Base-by-base conservation (phyloP, 2,797 vertebrate species). In the Neosilurus mollespiculum region DNA sequence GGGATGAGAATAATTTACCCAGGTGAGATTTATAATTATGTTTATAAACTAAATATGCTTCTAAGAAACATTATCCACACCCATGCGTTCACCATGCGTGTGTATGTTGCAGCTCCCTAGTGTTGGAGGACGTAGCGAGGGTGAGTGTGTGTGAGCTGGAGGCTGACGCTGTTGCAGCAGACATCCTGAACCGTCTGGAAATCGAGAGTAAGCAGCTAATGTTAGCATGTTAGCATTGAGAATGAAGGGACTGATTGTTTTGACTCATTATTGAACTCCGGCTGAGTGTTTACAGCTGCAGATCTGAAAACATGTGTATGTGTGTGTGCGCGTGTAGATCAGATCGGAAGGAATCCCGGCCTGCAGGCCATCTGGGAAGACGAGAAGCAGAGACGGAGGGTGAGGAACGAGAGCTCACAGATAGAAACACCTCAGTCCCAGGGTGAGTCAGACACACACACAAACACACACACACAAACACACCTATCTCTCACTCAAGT, bases 301-400 rank as follows among this genome's bases (percentile, higher is more conserved):
- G 30, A 18, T 43, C 43, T 43, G 43, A 5, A 43, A 8, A 43
- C 8, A 6, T 43, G 43, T 43, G 43, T 43, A 7, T 81, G 64
- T 64, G 78, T 82, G 76, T 51, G 78, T 77, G 61, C 85, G 75
- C 85, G 89, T 94, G 83, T 90, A 99, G 98, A 92, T 94, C 97
- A 98, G 90, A 95, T 98, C 84, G 97, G 96, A 87, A 95, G 92
- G 89, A 99, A 99, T 87, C 98, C 98, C 9, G 98, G 98, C 58
- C 94, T 99, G 24, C 97, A 97, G 90, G 96, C 95, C 82, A 98
- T 99, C 92, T 99, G 98, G 98, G 98, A 99, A 91, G 98, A 99
- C 81, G 98, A 99, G 93, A 98, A 97, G 90, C 97, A 96, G 90
- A 94, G 98, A 69, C 94, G 96, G 88, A 95, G 96, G 87, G 94